Evolutionary conservation across 2,797 vertebrate species (phyloP).

Genomic region (Arnoldichthys spilopterus): DNA sequence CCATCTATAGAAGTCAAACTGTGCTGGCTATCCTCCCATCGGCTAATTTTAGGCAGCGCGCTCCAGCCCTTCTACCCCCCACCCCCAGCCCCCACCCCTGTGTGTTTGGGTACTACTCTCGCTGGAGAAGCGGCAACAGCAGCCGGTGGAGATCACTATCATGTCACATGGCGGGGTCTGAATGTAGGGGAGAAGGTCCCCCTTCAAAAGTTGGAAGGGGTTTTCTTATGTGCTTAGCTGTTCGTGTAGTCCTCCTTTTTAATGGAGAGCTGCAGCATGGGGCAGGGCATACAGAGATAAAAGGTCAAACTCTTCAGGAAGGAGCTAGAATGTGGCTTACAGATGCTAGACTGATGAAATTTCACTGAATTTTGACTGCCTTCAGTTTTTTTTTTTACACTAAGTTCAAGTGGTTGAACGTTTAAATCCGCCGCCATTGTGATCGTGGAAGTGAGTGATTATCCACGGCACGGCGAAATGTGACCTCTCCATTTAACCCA

Average conservation of each 20-base stretch:
- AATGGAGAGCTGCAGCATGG: neutral
- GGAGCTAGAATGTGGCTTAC: too few species aligned
- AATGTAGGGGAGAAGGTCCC: slow-evolving; percentile 53
- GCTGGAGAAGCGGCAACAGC: slow-evolving; percentile 70
- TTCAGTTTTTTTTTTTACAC: too few species aligned
- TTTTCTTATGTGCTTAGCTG: neutral
- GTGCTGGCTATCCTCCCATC: slow-evolving; percentile 80
- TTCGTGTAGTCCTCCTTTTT: neutral
- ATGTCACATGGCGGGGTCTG: slow-evolving; percentile 29
- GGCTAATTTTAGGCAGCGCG: slow-evolving; percentile 91
- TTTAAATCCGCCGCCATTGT: too few species aligned
- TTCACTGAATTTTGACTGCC: too few species aligned
- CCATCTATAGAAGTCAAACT: slow-evolving; percentile 98
- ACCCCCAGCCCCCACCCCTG: slow-evolving; percentile 56
- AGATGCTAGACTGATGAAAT: too few species aligned
- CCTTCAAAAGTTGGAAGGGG: neutral
- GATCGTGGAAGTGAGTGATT: too few species aligned
- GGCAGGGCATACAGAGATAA: neutral
- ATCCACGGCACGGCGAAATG: too few species aligned
- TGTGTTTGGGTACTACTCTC: slow-evolving; percentile 80
- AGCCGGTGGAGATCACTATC: slow-evolving; percentile 46
- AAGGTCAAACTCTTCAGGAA: neutral
- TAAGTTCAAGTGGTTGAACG: too few species aligned
- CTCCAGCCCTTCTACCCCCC: slow-evolving; percentile 65
- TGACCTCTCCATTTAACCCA: too few species aligned